A percentile compares a stretch with the other conserved stretches of the same genome.
Conservation (phyloP, 2,113 vertebrate genomes). For the Seriola dumerili region DNA sequence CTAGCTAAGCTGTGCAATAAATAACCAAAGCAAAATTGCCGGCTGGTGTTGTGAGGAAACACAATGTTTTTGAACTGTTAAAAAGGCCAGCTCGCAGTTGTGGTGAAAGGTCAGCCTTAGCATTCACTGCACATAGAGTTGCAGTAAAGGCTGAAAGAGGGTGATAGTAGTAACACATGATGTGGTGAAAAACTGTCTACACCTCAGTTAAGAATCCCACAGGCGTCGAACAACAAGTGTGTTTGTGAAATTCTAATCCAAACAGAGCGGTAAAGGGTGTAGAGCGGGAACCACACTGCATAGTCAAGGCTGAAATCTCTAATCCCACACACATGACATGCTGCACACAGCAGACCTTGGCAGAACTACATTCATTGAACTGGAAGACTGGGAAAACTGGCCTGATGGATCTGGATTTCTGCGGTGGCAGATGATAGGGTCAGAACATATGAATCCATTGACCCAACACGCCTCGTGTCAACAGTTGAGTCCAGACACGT, state of each 20-base stretch:
- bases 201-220: neutral
- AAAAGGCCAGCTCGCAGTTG: slow-evolving; percentile 5
- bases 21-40: too few relatives aligned
- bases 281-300: neutral
- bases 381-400: too few relatives aligned
- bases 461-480: too few relatives aligned
- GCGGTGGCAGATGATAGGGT: too few relatives aligned
- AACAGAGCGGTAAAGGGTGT: neutral
- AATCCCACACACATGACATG: neutral
- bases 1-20: too few relatives aligned
- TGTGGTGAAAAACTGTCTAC: neutral
- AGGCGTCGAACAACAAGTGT: neutral
- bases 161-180: neutral
- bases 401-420: too few relatives aligned
- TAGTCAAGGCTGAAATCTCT: neutral
- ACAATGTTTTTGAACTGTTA: neutral
- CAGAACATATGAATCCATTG: too few relatives aligned
- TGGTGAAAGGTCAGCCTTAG: slow-evolving; percentile 6
- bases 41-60: too few relatives aligned
- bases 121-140: neutral
- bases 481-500: too few relatives aligned
- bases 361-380: neutral
- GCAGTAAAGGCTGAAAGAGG: neutral
- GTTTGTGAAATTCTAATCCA: neutral
- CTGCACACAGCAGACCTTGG: neutral